Percentiles rank a stretch among this genome's conserved stretches.
These are phyloP conservation scores for Plagodis pulveraria DNA, from an alignment of 2,888 invertebrate genomes.

Conservation along the genomic window DNA sequence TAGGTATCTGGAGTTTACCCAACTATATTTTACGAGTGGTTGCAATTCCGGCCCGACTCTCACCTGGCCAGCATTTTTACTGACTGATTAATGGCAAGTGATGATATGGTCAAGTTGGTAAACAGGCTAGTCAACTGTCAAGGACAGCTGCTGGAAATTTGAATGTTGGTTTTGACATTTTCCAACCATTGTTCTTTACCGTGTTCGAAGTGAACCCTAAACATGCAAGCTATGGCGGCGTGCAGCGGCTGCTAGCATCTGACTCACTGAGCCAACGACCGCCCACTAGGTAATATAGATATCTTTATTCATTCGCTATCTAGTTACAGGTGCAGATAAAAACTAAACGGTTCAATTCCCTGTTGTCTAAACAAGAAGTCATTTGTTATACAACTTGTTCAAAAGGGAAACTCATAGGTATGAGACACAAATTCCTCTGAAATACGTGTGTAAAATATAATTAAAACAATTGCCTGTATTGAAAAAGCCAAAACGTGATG, in stretches of 20 bases:
- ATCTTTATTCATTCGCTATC: conserved; percentile 40
- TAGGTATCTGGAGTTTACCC: no score
- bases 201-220: conserved; percentile 45
- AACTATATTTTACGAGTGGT: no score
- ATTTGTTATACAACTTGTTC: neutral
- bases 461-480: conserved; percentile 9
- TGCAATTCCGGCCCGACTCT: no score
- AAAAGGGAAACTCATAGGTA: conserved; percentile 7
- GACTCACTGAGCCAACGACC: conserved; percentile 71
- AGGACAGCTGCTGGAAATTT: no score
- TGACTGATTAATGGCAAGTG: no score
- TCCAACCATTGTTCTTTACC: conserved; percentile 39
- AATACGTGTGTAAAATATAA: conserved; percentile 10
- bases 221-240: conserved; percentile 33
- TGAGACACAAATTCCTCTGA: conserved; percentile 6
- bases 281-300: conserved; percentile 32
- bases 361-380: neutral
- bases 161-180: no score
- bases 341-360: neutral
- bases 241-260: conserved; percentile 47
- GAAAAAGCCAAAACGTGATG: conserved; percentile 16
- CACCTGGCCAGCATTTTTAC: no score
- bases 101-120: no score
- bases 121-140: no score
- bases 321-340: conserved; percentile 16